Base-by-base conservation (phyloP, 1,140 invertebrate species). In the Drosophila pseudoananassae region DNA sequence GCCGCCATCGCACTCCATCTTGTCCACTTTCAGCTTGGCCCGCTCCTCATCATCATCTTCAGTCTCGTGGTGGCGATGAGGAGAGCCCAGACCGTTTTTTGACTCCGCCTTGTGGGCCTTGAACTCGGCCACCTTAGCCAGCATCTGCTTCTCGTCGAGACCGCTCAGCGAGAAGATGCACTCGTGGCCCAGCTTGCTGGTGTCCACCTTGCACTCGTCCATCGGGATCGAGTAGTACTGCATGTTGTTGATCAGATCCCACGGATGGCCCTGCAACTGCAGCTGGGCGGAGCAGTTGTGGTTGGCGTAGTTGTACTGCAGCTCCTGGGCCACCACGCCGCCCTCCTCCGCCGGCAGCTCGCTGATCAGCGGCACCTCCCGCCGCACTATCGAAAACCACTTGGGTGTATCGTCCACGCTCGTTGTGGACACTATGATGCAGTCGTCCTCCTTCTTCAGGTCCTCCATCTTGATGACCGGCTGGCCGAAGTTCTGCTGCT, bases 241-340 rank as follows among this genome's bases (percentile, higher is more conserved):
- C 27, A 93, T 81, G 63, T 94, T 94, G 50, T 94, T 94, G 0
- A 93, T 93, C 9, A 94, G 92, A 59, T 94, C 93, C 94, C 94
- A 94, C 10, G 93, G 92, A 84, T 94, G 93, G 0, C 93, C 93
- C 75, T 94, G 93, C 23, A 92, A 91, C 63, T 93, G 81, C 0
- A 93, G 72, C 7, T 93, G 91, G 29, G 93, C 92, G 0, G 91
- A 90, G 61, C 93, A 94, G 12, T 84, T 79, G 15, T 92, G 80
- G 5, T 74, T 92, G 10, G 89, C 78, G 59, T 75, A 91, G 36
- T 49, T 73, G 3, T 58, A 46, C 53, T 92, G 80, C 6, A 89
- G 59, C 0, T 91, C 90, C 23, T 45, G 17, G 15, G 61, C 78
- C 9, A 78, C 68, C 7, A 68, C 47, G 10, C 71, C 75, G 0